Conservation (phyloP, 2,797 vertebrate genomes). For the Trichosurus vulpecula region DNA sequence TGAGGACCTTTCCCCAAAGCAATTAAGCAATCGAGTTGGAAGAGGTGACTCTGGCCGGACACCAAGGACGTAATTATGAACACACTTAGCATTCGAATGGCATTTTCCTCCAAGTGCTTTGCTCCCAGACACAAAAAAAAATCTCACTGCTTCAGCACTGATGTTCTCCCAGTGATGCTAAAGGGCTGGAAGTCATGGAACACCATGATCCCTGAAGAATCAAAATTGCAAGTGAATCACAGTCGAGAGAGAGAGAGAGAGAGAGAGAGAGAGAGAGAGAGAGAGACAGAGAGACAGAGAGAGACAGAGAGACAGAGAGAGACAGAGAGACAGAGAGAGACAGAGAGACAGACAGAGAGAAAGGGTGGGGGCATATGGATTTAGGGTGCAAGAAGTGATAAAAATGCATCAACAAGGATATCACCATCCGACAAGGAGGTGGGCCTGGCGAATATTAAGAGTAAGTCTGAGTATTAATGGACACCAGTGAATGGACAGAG, state of each 20-base stretch:
- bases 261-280: too few species aligned
- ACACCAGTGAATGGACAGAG: background rate
- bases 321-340: too few species aligned
- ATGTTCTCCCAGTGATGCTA: background rate
- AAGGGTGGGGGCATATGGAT: background rate
- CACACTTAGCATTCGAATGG: conserved; percentile 57
- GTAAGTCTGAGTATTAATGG: background rate
- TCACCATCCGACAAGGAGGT: background rate
- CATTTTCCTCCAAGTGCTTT: conserved; percentile 55
- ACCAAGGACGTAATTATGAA: conserved; percentile 71
- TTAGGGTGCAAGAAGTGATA: background rate
- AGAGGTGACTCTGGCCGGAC: conserved; percentile 62
- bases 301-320: too few species aligned
- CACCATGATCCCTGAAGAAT: background rate
- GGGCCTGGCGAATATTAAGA: background rate
- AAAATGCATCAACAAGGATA: background rate
- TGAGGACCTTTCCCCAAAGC: conserved; percentile 26
- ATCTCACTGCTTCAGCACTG: background rate
- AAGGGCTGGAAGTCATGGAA: background rate
- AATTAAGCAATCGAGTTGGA: conserved; percentile 28
- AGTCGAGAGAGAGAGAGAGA: background rate
- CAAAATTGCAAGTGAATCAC: background rate
- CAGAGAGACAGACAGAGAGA: too few species aligned
- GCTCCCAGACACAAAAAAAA: conserved; percentile 28
- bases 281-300: too few species aligned